Base-by-base conservation (phyloP, 2,888 invertebrate species). In the Tinea trinotella region DNA sequence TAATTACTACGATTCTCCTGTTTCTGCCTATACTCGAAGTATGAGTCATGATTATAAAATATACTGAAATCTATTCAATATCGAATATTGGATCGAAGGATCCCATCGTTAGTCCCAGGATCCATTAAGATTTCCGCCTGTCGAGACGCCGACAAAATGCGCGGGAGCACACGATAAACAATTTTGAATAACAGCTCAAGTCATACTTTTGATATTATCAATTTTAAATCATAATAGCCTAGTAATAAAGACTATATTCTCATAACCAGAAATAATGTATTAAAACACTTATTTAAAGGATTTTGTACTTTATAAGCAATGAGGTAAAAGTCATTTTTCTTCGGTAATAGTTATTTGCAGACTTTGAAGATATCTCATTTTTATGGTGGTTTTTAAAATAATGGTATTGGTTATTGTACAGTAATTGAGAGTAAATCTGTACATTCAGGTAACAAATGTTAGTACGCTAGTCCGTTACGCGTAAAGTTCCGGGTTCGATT, bases 101-200 rank as follows among this genome's bases (percentile, higher is more conserved):
- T 76, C 76, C 68, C 79, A 75, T 84, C 78, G 80, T 84, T 82
- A 83, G 71, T 74, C 79, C 78, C 80, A 77, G 80, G 79, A 76
- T 73, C 83, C 82, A 85, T 85, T 84, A 85, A 81, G 83, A 81
- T 84, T 83, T 85, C 85, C 85, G 84, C 71, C 75, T 77, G 78
- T 66, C 65, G 65, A 67, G n/a, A n/a, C n/a, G n/a, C n/a, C 52
- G 67, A 68, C 70, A 66, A 72, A 72, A 73, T 77, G 81, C 79
- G 76, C 80, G 68, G 78, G 78, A 75, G 82, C 80, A 71, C 61
- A 5, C 40, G 13, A 24, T 7, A 5, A 24, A 24, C 9, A 5
- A 9, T 7, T 7, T 7, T 9, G 24, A 24, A 24, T 7, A 24
- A 24, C 24, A n/a, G n/a, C n/a, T 30, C 30, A 30, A 30, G n/a